A percentile compares a stretch with the other conserved stretches of the same genome.
Conservation (phyloP, 2,888 invertebrate species). For the Fragum sueziense region DNA sequence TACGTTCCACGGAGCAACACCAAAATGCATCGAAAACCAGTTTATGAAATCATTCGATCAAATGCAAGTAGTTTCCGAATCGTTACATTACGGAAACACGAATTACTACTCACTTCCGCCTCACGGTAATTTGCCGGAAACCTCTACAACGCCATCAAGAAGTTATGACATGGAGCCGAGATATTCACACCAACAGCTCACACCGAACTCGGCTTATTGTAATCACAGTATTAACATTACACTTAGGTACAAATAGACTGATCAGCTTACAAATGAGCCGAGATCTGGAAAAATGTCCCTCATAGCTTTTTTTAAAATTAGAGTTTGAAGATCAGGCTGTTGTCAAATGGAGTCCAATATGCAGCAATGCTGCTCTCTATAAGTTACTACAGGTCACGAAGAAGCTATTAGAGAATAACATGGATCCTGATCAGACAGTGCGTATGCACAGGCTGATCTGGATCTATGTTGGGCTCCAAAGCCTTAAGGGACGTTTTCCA, state of each 20-base stretch:
- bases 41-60: slow-evolving; percentile 48
- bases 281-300: too few relatives aligned
- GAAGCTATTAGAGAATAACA: too few relatives aligned
- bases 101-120: slow-evolving; percentile 44
- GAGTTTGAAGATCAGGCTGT: too few relatives aligned
- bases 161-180: slow-evolving; percentile 49
- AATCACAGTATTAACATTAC: slow-evolving; percentile 79
- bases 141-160: slow-evolving; percentile 25
- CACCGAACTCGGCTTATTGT: slow-evolving; percentile 60
- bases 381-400: too few relatives aligned
- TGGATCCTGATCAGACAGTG: too few relatives aligned
- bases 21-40: slow-evolving; percentile 43
- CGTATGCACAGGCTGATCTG: too few relatives aligned
- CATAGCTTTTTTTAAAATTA: too few relatives aligned
- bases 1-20: slow-evolving; percentile 39
- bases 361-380: too few relatives aligned
- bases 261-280: too few relatives aligned
- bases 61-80: slow-evolving; percentile 39
- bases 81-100: slow-evolving; percentile 32
- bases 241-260: slow-evolving; percentile 69
- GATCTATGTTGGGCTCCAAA: too few relatives aligned
- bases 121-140: slow-evolving; percentile 42
- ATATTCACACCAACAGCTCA: slow-evolving; percentile 38
- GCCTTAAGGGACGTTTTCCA: too few relatives aligned
- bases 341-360: too few relatives aligned